phyloP scores from a whole-genome alignment of 2,888 invertebrate species.

The Ophion costatus region DNA sequence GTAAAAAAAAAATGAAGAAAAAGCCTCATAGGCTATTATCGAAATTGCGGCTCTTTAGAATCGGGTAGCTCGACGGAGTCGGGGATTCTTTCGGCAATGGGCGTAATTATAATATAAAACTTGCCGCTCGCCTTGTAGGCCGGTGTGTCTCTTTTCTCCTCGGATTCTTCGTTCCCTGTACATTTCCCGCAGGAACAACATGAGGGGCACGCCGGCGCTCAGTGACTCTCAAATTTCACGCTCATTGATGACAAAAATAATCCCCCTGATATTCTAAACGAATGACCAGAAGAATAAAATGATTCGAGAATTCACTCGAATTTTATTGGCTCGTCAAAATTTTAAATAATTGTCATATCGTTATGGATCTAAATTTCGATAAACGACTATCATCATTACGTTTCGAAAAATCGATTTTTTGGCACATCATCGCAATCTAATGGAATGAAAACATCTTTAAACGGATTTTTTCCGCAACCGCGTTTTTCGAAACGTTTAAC shows the following conservation, averaged over 20 bases:
- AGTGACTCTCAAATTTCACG: slow-evolving; percentile 71
- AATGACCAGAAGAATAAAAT: neutral
- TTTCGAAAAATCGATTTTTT: neutral
- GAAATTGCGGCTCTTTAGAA: slow-evolving; percentile 45
- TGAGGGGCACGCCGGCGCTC: slow-evolving; percentile 68
- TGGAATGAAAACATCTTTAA: neutral
- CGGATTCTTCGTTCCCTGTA: slow-evolving; percentile 73
- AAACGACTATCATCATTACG: neutral
- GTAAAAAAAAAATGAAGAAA: neutral
- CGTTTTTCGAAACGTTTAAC: neutral
- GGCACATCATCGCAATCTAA: neutral
- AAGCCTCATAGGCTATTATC: slow-evolving; percentile 9
- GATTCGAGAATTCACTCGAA: neutral
- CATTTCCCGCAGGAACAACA: slow-evolving; percentile 75
- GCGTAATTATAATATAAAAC: slow-evolving; percentile 81
- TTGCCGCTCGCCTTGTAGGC: slow-evolving; percentile 75
- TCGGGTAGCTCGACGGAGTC: slow-evolving; percentile 61
- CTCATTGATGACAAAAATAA: neutral
- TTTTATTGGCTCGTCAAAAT: neutral
- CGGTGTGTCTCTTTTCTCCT: slow-evolving; percentile 72
- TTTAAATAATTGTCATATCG: too few species aligned
- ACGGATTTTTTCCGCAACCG: neutral
- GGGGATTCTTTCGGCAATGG: slow-evolving; percentile 72
- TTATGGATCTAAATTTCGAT: too few species aligned
- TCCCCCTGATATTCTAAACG: neutral